Conservation (phyloP, 2,113 vertebrate genomes). For the Tragulus kanchil region DNA sequence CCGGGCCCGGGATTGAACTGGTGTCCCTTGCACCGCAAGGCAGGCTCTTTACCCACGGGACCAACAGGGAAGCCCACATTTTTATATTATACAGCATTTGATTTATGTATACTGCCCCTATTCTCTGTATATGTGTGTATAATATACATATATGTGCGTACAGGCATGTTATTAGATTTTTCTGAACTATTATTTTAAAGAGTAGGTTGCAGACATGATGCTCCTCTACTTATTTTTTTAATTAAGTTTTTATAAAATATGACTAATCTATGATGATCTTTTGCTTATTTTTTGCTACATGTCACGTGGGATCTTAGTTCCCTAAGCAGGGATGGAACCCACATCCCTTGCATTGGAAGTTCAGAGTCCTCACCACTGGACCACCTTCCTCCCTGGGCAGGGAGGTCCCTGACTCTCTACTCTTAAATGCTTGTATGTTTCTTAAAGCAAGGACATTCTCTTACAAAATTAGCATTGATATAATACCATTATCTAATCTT, state of each 20-base stretch:
- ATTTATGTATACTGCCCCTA: not conserved
- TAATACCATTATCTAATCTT: not conserved
- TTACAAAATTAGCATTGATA: not conserved
- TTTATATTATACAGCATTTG: not conserved
- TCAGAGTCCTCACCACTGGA: not conserved
- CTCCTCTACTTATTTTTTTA: too few relatives aligned
- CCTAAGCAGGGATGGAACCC: not conserved
- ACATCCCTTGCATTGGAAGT: not conserved
- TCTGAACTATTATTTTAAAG: constrained; percentile 39
- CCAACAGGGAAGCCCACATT: not conserved
- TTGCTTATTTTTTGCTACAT: not conserved
- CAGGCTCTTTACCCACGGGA: too few relatives aligned
- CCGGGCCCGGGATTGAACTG: too few relatives aligned
- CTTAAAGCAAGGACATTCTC: constrained; percentile 28
- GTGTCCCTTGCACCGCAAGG: too few relatives aligned
- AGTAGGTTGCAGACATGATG: not conserved
- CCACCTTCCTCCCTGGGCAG: not conserved
- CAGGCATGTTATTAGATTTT: not conserved
- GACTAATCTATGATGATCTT: not conserved
- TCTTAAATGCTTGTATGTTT: not conserved
- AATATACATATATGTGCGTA: not conserved
- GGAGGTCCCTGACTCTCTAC: not conserved
- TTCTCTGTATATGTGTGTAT: not conserved
- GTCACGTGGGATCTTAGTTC: not conserved
- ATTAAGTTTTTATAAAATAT: not conserved